Evolutionary conservation across 2,888 invertebrate genomes (phyloP).

Genomic region (Caenorhabditis virilis): DNA sequence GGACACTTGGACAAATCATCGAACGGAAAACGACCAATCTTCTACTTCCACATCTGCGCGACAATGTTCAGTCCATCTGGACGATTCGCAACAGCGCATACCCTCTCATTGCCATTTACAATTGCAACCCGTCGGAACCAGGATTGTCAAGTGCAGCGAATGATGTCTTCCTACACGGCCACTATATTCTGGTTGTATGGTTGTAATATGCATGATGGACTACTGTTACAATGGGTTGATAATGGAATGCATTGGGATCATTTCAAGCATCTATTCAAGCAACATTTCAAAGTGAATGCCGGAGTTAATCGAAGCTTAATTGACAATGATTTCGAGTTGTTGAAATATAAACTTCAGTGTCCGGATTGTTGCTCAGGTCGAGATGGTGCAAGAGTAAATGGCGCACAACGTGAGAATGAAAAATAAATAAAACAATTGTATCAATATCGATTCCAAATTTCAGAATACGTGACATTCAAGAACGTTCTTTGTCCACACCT

Average conservation of each 20-base stretch:
- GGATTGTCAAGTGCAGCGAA: conserved; percentile 68
- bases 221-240: conserved; percentile 59
- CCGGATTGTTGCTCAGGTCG: conserved; percentile 57
- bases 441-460: conserved; percentile 4
- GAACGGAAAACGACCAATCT: conserved; percentile 65
- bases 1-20: conserved; percentile 44
- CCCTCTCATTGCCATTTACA: conserved; percentile 66
- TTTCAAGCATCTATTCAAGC: conserved; percentile 64
- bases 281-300: conserved; percentile 64
- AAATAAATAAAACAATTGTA: not conserved
- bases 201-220: conserved; percentile 59
- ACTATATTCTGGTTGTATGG: conserved; percentile 68
- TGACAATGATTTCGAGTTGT: conserved; percentile 63
- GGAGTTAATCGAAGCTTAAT: conserved; percentile 58
- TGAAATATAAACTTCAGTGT: conserved; percentile 65
- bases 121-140: conserved; percentile 67
- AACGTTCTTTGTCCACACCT: conserved; percentile 67
- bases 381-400: conserved; percentile 49
- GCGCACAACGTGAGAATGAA: conserved; percentile 47
- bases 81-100: conserved; percentile 63
- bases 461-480: conserved; percentile 58
- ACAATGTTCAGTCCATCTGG: conserved; percentile 63
- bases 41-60: conserved; percentile 66
- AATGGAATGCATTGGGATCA: conserved; percentile 65
- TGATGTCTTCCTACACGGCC: conserved; percentile 68